Percentiles rank a stretch among this genome's conserved stretches.
Conservation (phyloP, 1,140 invertebrate genomes). For the Manduca sexta region DNA sequence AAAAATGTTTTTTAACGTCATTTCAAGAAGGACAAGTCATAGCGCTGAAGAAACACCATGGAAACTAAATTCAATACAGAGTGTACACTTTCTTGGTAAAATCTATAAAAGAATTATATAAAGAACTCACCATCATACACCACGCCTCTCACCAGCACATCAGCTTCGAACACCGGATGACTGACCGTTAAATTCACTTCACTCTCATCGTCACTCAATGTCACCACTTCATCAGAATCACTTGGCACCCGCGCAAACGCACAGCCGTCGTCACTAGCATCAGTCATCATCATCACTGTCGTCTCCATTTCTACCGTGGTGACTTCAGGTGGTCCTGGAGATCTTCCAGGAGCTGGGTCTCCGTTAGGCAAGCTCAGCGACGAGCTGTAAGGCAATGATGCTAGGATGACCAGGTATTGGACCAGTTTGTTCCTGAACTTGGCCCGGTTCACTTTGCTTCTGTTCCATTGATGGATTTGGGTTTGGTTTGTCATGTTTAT, state of each 20-base stretch:
- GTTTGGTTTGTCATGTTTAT: background rate
- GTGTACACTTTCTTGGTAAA: too few species aligned
- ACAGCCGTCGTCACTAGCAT: constrained; percentile 47
- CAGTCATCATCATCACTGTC: constrained; percentile 31
- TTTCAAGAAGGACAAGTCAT: too few species aligned
- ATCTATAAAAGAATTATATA: background rate
- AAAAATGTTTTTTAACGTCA: background rate
- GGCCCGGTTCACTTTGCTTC: constrained; percentile 32
- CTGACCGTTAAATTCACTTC: constrained; percentile 54
- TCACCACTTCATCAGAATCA: constrained; percentile 56
- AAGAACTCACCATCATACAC: constrained; percentile 62
- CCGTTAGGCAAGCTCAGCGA: constrained; percentile 52
- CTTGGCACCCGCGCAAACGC: constrained; percentile 53
- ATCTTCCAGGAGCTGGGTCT: constrained; percentile 57
- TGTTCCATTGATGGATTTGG: background rate
- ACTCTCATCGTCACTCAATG: constrained; percentile 51
- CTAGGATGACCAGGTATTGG: constrained; percentile 31
- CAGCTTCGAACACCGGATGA: constrained; percentile 54
- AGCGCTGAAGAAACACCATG: background rate
- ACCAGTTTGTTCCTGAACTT: background rate
- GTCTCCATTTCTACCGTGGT: constrained; percentile 23
- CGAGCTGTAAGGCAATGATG: constrained; percentile 52
- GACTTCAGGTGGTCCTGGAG: constrained; percentile 49
- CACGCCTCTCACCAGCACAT: constrained; percentile 52
- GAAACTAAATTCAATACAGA: background rate